Conservation (phyloP, 2,888 invertebrate species). For the Eurytoma californica region DNA sequence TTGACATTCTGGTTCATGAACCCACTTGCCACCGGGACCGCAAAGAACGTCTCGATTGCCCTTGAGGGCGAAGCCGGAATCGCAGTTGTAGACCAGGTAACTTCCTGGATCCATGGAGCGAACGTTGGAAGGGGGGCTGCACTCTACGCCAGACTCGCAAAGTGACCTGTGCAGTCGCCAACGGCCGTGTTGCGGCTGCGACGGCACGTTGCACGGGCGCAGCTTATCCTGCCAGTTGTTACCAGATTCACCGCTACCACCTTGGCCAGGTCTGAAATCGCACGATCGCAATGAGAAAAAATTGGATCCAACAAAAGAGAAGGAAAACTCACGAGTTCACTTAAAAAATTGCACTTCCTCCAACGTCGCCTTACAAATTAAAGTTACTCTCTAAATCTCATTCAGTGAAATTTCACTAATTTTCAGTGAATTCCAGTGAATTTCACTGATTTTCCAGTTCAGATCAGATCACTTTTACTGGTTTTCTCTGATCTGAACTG, state of each 20-base stretch:
- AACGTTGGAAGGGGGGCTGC: slow-evolving; percentile 56
- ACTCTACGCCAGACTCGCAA: slow-evolving; percentile 62
- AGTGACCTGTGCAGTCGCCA: slow-evolving; percentile 65
- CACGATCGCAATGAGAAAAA: background rate
- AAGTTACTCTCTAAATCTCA: too few relatives aligned
- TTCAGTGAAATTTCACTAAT: too few relatives aligned
- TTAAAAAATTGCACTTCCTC: too few relatives aligned
- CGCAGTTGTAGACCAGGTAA: slow-evolving; percentile 66
- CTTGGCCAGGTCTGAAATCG: too few relatives aligned
- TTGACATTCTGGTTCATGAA: slow-evolving; percentile 63
- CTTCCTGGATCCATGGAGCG: slow-evolving; percentile 62
- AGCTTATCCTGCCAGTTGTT: slow-evolving; percentile 18
- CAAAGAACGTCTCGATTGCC: slow-evolving; percentile 64
- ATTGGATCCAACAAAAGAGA: background rate
- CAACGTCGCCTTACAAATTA: background rate
- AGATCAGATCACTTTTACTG: too few relatives aligned
- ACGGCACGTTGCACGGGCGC: slow-evolving; percentile 62
- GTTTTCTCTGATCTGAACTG: too few relatives aligned
- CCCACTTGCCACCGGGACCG: slow-evolving; percentile 64
- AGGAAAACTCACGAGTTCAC: too few relatives aligned
- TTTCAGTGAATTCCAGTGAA: too few relatives aligned
- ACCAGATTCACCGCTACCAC: background rate
- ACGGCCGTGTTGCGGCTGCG: slow-evolving; percentile 65
- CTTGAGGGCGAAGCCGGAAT: slow-evolving; percentile 61
- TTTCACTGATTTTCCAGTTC: too few relatives aligned